phyloP scores from a whole-genome alignment of 1,140 invertebrate genomes.

The Pogonomyrmex barbatus region DNA sequence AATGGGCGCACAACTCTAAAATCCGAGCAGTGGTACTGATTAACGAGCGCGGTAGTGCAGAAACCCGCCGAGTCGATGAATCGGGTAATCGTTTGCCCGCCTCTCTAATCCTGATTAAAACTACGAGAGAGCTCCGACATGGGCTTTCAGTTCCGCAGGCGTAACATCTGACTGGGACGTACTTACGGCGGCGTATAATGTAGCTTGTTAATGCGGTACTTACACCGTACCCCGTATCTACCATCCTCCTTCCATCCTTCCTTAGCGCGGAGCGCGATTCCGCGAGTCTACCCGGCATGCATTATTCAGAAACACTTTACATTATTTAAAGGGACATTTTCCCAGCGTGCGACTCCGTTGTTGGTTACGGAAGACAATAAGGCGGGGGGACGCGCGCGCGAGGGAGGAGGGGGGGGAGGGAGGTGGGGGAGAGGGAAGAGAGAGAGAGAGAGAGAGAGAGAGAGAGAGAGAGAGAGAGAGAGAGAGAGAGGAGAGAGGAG shows the following conservation, averaged over 20 bases:
- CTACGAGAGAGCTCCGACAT: slow-evolving; percentile 18
- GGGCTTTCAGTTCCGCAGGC: slow-evolving; percentile 38
- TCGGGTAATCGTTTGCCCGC: slow-evolving; percentile 48
- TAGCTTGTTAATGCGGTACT: slow-evolving; percentile 66
- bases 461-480: slow-evolving; percentile 11
- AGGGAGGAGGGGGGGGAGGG: neutral
- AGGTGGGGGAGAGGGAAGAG: neutral
- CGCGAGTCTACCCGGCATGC: slow-evolving; percentile 48
- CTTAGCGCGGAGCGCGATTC: slow-evolving; percentile 38
- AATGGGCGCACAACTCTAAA: slow-evolving; percentile 8
- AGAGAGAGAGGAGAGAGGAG: neutral
- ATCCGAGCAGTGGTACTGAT: slow-evolving; percentile 29
- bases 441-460: neutral
- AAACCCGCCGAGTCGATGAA: slow-evolving; percentile 46
- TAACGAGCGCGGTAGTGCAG: slow-evolving; percentile 38
- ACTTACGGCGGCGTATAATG: slow-evolving; percentile 60
- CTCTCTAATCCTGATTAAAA: slow-evolving; percentile 60
- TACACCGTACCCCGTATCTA: slow-evolving; percentile 37
- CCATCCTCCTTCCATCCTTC: neutral
- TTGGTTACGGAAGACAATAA: slow-evolving; percentile 29
- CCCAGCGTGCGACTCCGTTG: slow-evolving; percentile 37
- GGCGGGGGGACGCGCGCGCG: neutral
- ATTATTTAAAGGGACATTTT: slow-evolving; percentile 68
- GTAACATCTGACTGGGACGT: slow-evolving; percentile 54
- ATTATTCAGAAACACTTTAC: slow-evolving; percentile 69